Conservation (phyloP, 2,797 vertebrate species). For the Vireo griseus region DNA sequence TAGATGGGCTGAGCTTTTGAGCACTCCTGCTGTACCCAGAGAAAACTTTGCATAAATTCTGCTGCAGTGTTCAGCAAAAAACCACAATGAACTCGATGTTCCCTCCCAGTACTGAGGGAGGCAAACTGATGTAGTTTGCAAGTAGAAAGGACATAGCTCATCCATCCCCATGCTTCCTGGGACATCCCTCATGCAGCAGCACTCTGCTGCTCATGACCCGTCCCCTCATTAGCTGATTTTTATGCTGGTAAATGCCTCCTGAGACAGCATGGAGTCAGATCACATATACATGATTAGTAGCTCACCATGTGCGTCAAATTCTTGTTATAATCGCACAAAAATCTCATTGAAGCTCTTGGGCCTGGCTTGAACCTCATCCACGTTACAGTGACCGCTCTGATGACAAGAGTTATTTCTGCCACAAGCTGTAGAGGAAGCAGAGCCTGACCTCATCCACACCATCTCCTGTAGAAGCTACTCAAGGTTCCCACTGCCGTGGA, state of each 20-base stretch:
- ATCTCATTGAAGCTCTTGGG: slow-evolving; percentile 39
- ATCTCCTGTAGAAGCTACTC: not conserved
- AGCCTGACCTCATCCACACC: not conserved
- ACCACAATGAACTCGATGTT: not conserved
- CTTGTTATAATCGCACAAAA: slow-evolving; percentile 37
- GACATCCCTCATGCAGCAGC: not conserved
- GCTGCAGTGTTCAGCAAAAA: not conserved
- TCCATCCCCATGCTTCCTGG: not conserved
- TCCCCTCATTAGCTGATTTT: slow-evolving; percentile 11
- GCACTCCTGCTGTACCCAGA: not conserved
- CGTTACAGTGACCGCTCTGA: not conserved
- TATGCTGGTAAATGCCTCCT: not conserved
- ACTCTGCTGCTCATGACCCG: not conserved
- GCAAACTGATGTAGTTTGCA: not conserved
- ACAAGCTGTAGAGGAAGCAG: not conserved
- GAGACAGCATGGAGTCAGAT: not conserved
- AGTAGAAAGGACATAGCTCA: not conserved
- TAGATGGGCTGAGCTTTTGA: not conserved
- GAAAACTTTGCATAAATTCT: not conserved
- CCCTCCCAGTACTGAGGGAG: not conserved
- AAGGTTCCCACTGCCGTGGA: not conserved
- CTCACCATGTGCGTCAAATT: slow-evolving; percentile 11
- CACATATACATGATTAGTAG: not conserved
- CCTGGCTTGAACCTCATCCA: slow-evolving; percentile 4
- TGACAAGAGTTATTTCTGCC: slow-evolving; percentile 42